These are phyloP conservation scores for Eretmocerus hayati DNA, from an alignment of 2,888 invertebrate species.

Conservation along the genomic window DNA sequence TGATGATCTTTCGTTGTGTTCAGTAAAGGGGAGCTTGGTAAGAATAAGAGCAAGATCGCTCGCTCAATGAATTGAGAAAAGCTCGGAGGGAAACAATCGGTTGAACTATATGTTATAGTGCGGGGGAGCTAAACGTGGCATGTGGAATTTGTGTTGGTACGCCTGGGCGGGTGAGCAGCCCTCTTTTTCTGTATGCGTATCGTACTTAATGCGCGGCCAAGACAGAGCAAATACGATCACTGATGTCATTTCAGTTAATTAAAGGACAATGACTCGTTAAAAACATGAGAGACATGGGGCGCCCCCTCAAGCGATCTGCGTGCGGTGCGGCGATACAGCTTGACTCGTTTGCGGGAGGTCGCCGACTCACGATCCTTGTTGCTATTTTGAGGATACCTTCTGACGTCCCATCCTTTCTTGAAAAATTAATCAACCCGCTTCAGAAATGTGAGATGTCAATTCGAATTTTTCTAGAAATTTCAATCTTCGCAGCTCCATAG, in stretches of 20 bases:
- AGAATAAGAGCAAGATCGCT: constrained; percentile 14
- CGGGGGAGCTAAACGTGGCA: constrained; percentile 13
- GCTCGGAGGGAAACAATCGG: constrained; percentile 17
- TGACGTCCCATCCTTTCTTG: too few relatives aligned
- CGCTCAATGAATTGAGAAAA: constrained; percentile 18
- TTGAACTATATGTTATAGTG: too few relatives aligned
- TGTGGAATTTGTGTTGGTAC: constrained; percentile 16
- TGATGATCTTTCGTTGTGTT: too few relatives aligned
- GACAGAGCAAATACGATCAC: constrained; percentile 15
- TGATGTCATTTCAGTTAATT: constrained; percentile 21
- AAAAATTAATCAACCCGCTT: too few relatives aligned
- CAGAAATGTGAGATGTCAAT: too few relatives aligned
- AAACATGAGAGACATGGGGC: constrained; percentile 11
- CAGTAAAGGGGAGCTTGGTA: too few relatives aligned
- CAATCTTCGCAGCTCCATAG: too few relatives aligned
- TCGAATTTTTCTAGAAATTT: too few relatives aligned
- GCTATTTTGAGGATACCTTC: neutral
- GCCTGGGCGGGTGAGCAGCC: neutral
- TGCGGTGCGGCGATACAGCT: too few relatives aligned
- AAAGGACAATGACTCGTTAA: constrained; percentile 23
- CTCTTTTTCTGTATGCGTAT: too few relatives aligned
- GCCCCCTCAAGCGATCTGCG: too few relatives aligned
- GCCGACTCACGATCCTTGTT: neutral
- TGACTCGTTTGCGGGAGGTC: neutral
- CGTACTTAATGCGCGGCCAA: too few relatives aligned